Conservation (phyloP, 2,797 vertebrate genomes). For the Platyrinchus mystaceus region DNA sequence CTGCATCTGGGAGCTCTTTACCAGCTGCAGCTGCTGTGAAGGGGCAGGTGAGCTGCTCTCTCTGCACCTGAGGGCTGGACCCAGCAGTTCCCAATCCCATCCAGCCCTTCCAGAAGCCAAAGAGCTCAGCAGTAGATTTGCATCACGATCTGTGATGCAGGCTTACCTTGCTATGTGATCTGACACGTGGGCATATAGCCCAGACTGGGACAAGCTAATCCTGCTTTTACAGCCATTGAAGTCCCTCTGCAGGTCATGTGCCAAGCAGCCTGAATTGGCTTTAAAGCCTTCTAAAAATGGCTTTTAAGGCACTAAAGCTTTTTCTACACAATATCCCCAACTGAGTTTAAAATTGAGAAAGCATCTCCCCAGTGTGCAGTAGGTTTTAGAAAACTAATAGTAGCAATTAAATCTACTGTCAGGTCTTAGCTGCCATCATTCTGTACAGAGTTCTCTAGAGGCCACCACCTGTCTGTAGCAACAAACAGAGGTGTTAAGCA, state of each 20-base stretch:
- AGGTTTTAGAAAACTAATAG: neutral
- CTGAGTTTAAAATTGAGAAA: neutral
- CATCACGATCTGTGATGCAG: neutral
- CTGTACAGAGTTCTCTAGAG: neutral
- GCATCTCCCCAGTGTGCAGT: neutral
- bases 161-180: neutral
- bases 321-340: neutral
- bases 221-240: neutral
- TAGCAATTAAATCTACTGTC: neutral
- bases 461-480: neutral
- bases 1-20: neutral
- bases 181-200: neutral
- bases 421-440: neutral
- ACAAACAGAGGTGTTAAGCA: neutral
- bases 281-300: neutral
- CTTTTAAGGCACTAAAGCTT: neutral
- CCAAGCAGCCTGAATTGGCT: neutral
- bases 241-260: neutral
- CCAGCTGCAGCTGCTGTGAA: neutral
- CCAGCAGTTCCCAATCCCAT: neutral
- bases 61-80: neutral
- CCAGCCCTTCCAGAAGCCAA: neutral
- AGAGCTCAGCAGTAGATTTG: neutral
- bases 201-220: neutral
- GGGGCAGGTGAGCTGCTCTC: neutral